Evolutionary conservation across 2,888 invertebrate genomes (phyloP).

Genomic region (Busseola fusca): DNA sequence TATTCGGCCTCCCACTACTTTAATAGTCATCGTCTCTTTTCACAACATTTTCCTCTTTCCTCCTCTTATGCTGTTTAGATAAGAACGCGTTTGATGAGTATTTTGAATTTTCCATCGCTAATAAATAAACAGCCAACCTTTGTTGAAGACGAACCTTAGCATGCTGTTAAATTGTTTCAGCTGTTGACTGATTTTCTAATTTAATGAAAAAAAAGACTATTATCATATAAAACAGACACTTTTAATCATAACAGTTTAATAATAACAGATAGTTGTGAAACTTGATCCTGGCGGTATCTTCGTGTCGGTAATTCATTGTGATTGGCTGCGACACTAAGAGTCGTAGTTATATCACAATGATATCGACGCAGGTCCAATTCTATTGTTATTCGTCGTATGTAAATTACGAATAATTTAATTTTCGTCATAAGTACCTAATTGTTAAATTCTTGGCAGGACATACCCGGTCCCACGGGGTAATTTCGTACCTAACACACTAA

Average conservation of each 20-base stretch:
- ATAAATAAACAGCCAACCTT: background rate
- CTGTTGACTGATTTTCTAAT: background rate
- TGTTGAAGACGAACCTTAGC: background rate
- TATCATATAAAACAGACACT: slow-evolving; percentile 22
- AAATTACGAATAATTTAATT: slow-evolving; percentile 17
- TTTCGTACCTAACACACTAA: too few relatives aligned
- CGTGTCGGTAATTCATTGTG: slow-evolving; percentile 50
- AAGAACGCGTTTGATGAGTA: too few relatives aligned
- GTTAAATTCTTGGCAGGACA: background rate
- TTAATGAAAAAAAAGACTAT: background rate
- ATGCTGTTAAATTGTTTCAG: background rate
- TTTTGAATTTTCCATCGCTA: too few relatives aligned
- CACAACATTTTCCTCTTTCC: too few relatives aligned
- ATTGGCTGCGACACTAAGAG: slow-evolving; percentile 37
- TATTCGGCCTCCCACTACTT: too few relatives aligned
- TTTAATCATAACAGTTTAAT: slow-evolving; percentile 27
- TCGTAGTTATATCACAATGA: slow-evolving; percentile 20
- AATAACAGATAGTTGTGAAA: slow-evolving; percentile 31
- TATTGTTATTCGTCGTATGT: slow-evolving; percentile 32
- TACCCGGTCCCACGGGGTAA: slow-evolving; percentile 41
- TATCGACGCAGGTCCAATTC: slow-evolving; percentile 28
- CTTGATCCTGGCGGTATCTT: slow-evolving; percentile 33
- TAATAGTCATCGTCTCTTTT: too few relatives aligned
- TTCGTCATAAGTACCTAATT: background rate
- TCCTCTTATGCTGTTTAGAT: too few relatives aligned